These are phyloP conservation scores for Elephantulus edwardii DNA, from an alignment of 2,113 vertebrate genomes.

Conservation along the genomic window DNA sequence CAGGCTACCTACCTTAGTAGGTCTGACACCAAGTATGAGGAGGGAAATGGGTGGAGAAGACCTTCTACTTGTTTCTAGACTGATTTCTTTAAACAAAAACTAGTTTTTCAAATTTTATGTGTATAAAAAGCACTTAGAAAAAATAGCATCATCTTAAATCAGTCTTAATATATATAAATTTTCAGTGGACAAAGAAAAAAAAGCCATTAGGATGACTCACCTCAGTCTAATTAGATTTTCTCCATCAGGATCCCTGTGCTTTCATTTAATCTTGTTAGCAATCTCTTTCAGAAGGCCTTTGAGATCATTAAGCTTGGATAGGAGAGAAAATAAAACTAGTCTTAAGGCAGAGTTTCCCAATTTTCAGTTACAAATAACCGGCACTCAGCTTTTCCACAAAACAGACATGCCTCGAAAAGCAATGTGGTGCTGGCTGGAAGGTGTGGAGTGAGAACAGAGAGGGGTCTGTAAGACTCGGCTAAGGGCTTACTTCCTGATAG, in stretches of 20 bases:
- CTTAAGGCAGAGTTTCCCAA: not conserved
- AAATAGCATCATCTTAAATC: not conserved
- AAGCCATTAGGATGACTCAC: conserved; percentile 22
- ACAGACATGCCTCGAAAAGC: no score
- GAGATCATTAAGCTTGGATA: conserved; percentile 80
- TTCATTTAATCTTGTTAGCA: conserved; percentile 78
- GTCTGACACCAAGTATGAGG: rapidly evolving
- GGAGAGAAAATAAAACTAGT: not conserved
- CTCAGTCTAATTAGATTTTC: conserved; percentile 7
- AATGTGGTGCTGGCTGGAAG: no score
- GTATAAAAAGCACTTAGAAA: not conserved
- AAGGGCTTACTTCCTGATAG: not conserved
- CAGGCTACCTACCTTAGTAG: rapidly evolving
- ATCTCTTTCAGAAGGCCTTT: conserved; percentile 86
- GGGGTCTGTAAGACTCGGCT: not conserved
- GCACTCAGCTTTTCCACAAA: not conserved
- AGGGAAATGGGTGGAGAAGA: rapidly evolving
- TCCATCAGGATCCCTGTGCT: not conserved
- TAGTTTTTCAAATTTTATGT: not conserved
- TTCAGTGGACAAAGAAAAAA: not conserved
- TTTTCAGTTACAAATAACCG: not conserved
- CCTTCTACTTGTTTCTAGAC: not conserved
- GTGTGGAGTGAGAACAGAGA: rapidly evolving
- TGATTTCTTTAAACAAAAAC: not conserved
- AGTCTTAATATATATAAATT: not conserved